Base-by-base conservation (phyloP, 92 coral and sea anemone species). In the Parazoanthus atlanticus region DNA sequence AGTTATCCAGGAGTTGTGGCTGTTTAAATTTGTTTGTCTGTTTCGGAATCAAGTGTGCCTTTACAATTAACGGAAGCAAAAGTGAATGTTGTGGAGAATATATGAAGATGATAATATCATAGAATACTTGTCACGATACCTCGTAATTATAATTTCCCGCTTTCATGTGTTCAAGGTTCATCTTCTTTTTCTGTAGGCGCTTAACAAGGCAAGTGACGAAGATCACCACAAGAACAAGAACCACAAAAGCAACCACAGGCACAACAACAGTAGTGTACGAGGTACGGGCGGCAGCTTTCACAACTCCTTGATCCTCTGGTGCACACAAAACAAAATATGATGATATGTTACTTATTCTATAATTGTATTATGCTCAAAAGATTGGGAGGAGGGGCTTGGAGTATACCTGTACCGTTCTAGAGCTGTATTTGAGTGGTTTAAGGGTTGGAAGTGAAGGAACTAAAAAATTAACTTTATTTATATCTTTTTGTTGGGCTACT, bases 121-220 rank as follows among this genome's bases (percentile, higher is more conserved):
- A 16, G 5, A 30, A 67, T 29, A 66, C 30, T 11, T 5, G 49
- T 47, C 9, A 83, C 30, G 23, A 36, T 81, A 93, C 98, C 96
- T 95, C 71, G 82, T 94, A 95, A 79, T 93, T 94, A 13, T 91
- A 65, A 26, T 19, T 82, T 80, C 89, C 89, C 38, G 90, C 77
- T 86, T 89, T 88, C 61, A 89, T 85, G 86, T 92, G 89, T 86
- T 95, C 87, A 58, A 93, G 92, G 15, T 92, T 90, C 17, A 90
- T 92, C 85, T 93, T 95, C 81, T 89, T 95, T 74, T 89, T 95
- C 85, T 95, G 96, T 71, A 93, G 81, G 33, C 93, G 93, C 79
- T 92, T 93, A 54, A 92, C 82, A 33, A 74, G 40, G 19, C 84
- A 84, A 40, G 91, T 93, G n/a, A 88, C 71, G 10, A 90, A 33